A percentile compares a stretch with the other conserved stretches of the same genome.
phyloP scores from a whole-genome alignment of 2,113 vertebrate genomes.

The Spilogale gracilis region DNA sequence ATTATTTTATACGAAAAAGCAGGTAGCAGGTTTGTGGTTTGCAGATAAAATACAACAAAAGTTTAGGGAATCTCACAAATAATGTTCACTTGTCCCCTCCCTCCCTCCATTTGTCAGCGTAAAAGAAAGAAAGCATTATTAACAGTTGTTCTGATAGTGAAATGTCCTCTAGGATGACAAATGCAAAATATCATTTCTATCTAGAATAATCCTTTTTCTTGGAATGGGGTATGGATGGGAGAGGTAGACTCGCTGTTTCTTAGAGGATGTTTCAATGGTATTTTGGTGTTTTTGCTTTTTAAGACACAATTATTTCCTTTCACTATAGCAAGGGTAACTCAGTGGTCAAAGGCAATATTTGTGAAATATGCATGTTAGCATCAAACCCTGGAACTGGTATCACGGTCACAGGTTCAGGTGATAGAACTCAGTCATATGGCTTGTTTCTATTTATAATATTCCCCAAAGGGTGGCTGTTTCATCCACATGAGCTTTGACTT shows the following conservation, averaged over 20 bases:
- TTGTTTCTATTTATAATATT: constrained; percentile 78
- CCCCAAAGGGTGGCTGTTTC: constrained; percentile 74
- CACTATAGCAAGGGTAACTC: neutral
- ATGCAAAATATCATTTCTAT: neutral
- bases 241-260: neutral
- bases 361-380: constrained; percentile 29
- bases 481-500: constrained; percentile 81
- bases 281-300: neutral
- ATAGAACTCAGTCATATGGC: constrained; percentile 19
- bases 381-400: neutral
- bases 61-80: neutral
- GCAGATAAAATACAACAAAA: neutral
- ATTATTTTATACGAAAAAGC: neutral
- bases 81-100: neutral
- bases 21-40: neutral
- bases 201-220: neutral
- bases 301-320: neutral
- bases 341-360: neutral
- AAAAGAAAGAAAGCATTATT: neutral
- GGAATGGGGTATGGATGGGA: neutral
- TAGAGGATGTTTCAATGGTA: neutral
- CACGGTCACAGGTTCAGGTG: neutral
- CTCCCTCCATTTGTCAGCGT: neutral
- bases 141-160: neutral
- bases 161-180: neutral